A percentile compares a stretch with the other conserved stretches of the same genome.
These are phyloP conservation scores for Loxodonta africana DNA, from an alignment of 2,113 vertebrate species.

Conservation along the genomic window DNA sequence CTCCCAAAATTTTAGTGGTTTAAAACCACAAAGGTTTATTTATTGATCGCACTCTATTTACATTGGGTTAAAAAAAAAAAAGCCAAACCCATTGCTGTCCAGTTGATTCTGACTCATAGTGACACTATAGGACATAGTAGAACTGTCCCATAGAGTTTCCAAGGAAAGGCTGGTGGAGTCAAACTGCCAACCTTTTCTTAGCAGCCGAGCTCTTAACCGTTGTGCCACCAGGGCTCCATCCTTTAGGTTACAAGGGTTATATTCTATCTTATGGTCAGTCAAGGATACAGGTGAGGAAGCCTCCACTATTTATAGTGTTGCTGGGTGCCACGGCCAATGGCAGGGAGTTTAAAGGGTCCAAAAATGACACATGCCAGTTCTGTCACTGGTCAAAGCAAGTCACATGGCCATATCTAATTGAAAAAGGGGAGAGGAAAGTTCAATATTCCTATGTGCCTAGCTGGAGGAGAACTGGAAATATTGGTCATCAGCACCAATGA, in stretches of 20 bases:
- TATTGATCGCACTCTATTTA: background rate
- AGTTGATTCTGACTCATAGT: too few relatives aligned
- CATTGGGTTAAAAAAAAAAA: background rate
- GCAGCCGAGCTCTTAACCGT: too few relatives aligned
- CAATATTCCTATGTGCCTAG: background rate
- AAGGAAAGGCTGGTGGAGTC: too few relatives aligned
- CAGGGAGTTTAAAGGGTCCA: background rate
- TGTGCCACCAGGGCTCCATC: too few relatives aligned
- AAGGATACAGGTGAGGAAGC: background rate
- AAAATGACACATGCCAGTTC: constrained; percentile 1
- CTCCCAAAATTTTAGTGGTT: background rate
- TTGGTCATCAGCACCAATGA: background rate
- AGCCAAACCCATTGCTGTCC: too few relatives aligned
- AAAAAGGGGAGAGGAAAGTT: background rate
- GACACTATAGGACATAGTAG: too few relatives aligned
- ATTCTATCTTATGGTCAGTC: background rate
- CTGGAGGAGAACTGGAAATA: background rate
- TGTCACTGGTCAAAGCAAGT: background rate
- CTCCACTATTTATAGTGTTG: background rate
- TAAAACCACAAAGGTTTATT: background rate
- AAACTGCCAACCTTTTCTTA: too few relatives aligned
- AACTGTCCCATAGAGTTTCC: too few relatives aligned
- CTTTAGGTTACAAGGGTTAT: background rate
- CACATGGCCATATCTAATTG: background rate
- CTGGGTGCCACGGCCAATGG: background rate